A percentile compares a stretch with the other conserved stretches of the same genome.
phyloP scores from a whole-genome alignment of 2,113 vertebrate genomes.

The Hippotragus niger region DNA sequence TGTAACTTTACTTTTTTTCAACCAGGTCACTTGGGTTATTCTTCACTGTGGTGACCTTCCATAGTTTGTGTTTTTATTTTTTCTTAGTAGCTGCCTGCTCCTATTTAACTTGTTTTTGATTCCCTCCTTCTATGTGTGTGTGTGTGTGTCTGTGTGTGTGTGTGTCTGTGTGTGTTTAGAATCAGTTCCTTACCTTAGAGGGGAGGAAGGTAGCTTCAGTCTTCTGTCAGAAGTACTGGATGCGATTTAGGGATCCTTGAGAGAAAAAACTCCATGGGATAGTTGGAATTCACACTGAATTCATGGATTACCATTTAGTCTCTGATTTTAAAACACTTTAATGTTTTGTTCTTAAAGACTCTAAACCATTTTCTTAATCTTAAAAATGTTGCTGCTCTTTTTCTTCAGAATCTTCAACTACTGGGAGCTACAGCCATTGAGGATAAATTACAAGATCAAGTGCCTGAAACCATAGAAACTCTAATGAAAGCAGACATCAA shows the following conservation, averaged over 20 bases:
- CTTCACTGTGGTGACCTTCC: background rate
- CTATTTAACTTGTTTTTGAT: background rate
- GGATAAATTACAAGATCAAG: conserved; percentile 96
- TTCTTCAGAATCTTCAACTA: conserved; percentile 92
- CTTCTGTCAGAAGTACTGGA: background rate
- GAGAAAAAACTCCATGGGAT: background rate
- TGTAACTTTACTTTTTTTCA: background rate
- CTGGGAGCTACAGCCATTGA: conserved; percentile 98
- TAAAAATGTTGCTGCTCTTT: background rate
- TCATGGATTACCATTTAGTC: background rate
- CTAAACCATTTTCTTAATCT: background rate
- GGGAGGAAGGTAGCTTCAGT: background rate
- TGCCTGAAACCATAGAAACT: conserved; percentile 97
- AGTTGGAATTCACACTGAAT: background rate
- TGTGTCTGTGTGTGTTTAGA: background rate
- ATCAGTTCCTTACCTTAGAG: background rate
- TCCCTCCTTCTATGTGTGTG: background rate
- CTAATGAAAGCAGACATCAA: conserved; percentile 98
- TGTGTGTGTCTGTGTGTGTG: background rate
- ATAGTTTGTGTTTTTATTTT: background rate
- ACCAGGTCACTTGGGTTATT: background rate
- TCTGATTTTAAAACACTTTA: background rate
- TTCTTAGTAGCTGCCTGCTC: background rate
- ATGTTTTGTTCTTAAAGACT: background rate
- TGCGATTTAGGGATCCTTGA: background rate